Evolutionary conservation across 2,797 vertebrate species (phyloP).

Genomic region (Cuniculus paca): DNA sequence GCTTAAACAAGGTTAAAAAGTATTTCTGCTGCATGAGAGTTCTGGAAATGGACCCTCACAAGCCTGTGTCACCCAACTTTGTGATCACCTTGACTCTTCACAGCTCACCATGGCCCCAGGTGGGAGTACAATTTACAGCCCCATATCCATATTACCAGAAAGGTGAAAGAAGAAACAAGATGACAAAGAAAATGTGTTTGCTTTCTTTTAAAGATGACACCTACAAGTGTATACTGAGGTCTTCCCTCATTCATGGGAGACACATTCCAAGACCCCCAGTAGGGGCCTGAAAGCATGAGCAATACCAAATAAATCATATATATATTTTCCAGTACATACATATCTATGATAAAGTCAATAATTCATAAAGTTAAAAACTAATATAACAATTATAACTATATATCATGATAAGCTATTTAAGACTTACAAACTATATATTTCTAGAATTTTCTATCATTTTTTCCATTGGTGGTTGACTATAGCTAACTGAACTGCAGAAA

Average conservation of each 20-base stretch:
- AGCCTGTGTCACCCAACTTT: not conserved
- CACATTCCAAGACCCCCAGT: not conserved
- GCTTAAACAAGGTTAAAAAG: not conserved
- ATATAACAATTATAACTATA: not conserved
- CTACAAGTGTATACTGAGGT: not conserved
- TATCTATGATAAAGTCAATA: not conserved
- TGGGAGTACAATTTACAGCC: not conserved
- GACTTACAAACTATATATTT: not conserved
- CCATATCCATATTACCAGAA: not conserved
- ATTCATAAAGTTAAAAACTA: not conserved
- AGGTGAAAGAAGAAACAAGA: not conserved
- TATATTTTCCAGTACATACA: not conserved
- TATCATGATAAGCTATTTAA: not conserved
- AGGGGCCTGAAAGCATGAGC: not conserved
- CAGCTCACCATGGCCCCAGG: not conserved
- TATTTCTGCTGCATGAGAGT: not conserved
- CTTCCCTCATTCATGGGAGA: not conserved
- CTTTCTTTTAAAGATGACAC: not conserved
- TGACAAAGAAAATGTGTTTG: not conserved
- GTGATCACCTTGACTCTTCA: not conserved
- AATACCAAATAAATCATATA: not conserved
- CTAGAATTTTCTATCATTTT: not conserved
- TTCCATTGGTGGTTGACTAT: not conserved
- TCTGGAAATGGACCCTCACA: not conserved
- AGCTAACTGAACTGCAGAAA: not conserved